These are phyloP conservation scores for Lontra canadensis DNA, from an alignment of 2,113 vertebrate genomes.

Conservation along the genomic window DNA sequence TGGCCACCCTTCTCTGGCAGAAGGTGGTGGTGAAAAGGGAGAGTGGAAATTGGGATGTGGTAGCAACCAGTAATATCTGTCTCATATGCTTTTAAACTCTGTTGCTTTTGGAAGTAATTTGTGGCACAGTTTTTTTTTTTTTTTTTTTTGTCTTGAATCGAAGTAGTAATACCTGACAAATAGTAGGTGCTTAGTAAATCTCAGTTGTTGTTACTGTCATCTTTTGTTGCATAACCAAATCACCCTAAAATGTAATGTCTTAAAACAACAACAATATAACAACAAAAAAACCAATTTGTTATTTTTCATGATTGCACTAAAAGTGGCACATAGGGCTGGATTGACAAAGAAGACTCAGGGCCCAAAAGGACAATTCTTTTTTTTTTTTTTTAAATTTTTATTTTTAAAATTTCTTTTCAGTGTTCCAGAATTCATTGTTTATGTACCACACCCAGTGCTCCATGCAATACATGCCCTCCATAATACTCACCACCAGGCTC, in stretches of 20 bases:
- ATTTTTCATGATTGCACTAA: not conserved
- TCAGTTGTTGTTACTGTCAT: not conserved
- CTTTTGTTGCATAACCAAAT: not conserved
- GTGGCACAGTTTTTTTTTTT: not conserved
- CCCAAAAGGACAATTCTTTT: not conserved
- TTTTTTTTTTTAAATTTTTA: too few relatives aligned
- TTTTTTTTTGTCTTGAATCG: not conserved
- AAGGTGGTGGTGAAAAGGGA: not conserved
- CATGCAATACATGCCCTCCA: too few relatives aligned
- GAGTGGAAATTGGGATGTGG: not conserved
- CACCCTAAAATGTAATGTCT: not conserved
- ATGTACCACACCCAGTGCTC: too few relatives aligned
- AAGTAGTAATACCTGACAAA: not conserved
- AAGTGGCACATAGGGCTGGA: not conserved
- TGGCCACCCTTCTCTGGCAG: not conserved
- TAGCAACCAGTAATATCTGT: not conserved
- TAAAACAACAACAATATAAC: not conserved
- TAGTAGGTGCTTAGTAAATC: not conserved
- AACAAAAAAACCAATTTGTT: not conserved
- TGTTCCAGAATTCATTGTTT: too few relatives aligned
- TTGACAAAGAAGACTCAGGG: not conserved
- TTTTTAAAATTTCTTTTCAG: too few relatives aligned
- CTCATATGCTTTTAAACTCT: not conserved
- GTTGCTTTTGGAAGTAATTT: conserved; percentile 15
- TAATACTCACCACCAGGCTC: too few relatives aligned